A percentile compares a stretch with the other conserved stretches of the same genome.
phyloP scores from a whole-genome alignment of 2,888 invertebrate species.

The Glaucopsyche alexis region DNA sequence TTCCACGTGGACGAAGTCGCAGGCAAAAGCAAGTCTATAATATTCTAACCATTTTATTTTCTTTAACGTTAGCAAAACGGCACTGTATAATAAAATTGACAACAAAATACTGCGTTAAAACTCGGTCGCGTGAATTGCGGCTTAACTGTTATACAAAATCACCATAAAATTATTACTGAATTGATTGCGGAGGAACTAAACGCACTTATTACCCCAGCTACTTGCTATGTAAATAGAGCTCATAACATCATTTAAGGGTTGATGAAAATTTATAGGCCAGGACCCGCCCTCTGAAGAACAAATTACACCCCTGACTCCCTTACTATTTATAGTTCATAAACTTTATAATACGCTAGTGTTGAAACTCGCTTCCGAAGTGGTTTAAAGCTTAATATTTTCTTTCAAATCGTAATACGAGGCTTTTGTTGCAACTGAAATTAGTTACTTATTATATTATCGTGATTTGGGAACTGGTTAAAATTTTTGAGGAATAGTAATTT shows the following conservation, averaged over 20 bases:
- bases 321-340: conserved; percentile 19
- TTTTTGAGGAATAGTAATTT: too few species aligned
- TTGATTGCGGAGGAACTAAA: conserved; percentile 2
- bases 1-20: too few species aligned
- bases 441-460: too few species aligned
- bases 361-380: background rate
- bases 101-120: background rate
- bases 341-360: conserved; percentile 1
- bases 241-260: conserved; percentile 13
- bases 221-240: conserved; percentile 18
- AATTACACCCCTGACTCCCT: background rate
- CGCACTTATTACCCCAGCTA: conserved; percentile 13
- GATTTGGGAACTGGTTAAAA: too few species aligned
- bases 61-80: background rate
- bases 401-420: too few species aligned
- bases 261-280: conserved; percentile 18
- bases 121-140: background rate
- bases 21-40: too few species aligned
- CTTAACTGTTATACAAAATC: background rate
- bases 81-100: background rate
- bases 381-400: background rate
- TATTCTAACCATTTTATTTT: background rate
- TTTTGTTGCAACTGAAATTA: too few species aligned
- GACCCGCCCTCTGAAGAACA: background rate
- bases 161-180: conserved; percentile 13